Evolutionary conservation across 1,140 invertebrate species (phyloP).

Genomic region (Leguminivora glycinivorella): DNA sequence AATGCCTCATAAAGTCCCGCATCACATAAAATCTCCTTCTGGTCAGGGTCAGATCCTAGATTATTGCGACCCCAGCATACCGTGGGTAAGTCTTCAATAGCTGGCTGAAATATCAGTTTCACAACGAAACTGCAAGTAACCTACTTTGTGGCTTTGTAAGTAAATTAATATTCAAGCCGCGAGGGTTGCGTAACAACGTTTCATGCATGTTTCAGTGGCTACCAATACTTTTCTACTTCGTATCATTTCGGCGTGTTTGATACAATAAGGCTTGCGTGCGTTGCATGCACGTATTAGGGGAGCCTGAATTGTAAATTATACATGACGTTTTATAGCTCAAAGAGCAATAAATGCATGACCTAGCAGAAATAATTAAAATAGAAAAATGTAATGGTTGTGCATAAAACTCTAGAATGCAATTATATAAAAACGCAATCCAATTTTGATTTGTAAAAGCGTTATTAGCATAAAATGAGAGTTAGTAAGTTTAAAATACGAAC

Average conservation of each 20-base stretch:
- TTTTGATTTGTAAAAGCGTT: background rate
- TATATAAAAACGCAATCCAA: background rate
- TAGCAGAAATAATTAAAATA: too few species aligned
- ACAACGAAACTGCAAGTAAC: slow-evolving; percentile 12
- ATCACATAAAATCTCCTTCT: background rate
- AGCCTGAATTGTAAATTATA: background rate
- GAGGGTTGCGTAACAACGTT: slow-evolving; percentile 2
- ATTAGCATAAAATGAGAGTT: slow-evolving; percentile 15
- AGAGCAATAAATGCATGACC: slow-evolving; percentile 21
- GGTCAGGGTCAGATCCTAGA: background rate
- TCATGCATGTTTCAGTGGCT: slow-evolving; percentile 10
- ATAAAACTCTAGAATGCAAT: slow-evolving; percentile 24
- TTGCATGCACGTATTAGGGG: slow-evolving; percentile 5
- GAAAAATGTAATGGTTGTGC: background rate
- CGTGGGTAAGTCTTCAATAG: background rate
- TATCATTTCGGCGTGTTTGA: background rate
- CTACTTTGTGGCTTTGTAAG: slow-evolving; percentile 20
- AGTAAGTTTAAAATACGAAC: slow-evolving; percentile 6
- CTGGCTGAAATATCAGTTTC: slow-evolving; percentile 14
- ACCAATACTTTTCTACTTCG: background rate
- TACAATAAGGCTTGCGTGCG: slow-evolving; percentile 8
- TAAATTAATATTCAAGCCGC: slow-evolving; percentile 20
- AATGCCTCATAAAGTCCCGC: background rate
- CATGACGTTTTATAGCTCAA: background rate
- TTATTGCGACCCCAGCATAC: background rate